A percentile compares a stretch with the other conserved stretches of the same genome.
These are phyloP conservation scores for Anas acuta DNA, from an alignment of 2,797 vertebrate genomes.

Conservation along the genomic window DNA sequence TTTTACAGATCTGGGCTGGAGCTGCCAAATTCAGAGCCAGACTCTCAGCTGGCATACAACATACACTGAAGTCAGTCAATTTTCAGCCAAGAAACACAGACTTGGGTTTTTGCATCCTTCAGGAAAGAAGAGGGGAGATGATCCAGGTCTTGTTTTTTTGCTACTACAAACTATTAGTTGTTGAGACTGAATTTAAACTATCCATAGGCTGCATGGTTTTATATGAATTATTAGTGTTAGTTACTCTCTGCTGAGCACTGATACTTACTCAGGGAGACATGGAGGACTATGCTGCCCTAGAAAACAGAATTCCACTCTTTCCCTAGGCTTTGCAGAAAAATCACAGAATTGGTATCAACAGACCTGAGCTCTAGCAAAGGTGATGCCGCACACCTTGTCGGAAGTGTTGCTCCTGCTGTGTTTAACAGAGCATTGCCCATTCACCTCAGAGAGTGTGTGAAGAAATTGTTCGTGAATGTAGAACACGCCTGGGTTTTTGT, in stretches of 20 bases:
- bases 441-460: background rate
- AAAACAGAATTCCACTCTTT: background rate
- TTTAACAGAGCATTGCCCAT: background rate
- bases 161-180: background rate
- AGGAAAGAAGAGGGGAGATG: background rate
- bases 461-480: background rate
- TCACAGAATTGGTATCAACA: background rate
- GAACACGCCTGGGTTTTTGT: background rate
- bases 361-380: background rate
- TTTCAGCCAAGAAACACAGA: background rate
- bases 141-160: background rate
- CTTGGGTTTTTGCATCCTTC: background rate
- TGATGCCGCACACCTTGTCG: rapidly evolving
- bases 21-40: background rate
- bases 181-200: background rate
- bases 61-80: rapidly evolving
- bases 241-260: background rate
- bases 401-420: background rate
- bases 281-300: background rate
- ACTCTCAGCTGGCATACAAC: background rate
- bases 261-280: background rate
- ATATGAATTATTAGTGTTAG: background rate
- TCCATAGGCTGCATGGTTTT: background rate
- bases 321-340: background rate
- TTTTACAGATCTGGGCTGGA: background rate